phyloP scores from a whole-genome alignment of 2,888 invertebrate species.

The Timema podura region DNA sequence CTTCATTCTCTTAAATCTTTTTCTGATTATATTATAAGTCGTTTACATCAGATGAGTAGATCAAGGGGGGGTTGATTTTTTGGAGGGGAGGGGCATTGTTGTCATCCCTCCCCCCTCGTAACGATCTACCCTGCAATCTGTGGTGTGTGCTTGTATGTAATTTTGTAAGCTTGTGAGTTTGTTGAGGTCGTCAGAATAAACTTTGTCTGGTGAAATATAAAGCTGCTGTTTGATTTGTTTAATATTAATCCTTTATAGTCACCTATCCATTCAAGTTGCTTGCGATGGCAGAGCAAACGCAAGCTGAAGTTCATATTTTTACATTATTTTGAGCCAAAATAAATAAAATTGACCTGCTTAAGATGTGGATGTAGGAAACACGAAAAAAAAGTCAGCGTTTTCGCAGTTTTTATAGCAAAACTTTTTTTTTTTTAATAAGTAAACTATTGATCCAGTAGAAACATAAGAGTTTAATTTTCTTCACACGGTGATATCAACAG shows the following conservation, averaged over 20 bases:
- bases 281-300: too few relatives aligned
- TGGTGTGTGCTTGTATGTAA: conserved; percentile 44
- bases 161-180: conserved; percentile 69
- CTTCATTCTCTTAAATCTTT: conserved; percentile 25
- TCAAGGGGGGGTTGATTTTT: background rate
- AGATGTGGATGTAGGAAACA: too few relatives aligned
- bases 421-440: too few relatives aligned
- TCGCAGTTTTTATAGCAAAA: too few relatives aligned
- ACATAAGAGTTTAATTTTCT: too few relatives aligned
- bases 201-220: conserved; percentile 53
- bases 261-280: too few relatives aligned
- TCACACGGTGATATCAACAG: too few relatives aligned
- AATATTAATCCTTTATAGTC: background rate
- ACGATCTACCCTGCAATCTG: conserved; percentile 18
- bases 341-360: too few relatives aligned
- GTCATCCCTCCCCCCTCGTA: conserved; percentile 10
- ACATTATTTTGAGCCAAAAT: too few relatives aligned
- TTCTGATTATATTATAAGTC: conserved; percentile 28
- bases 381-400: too few relatives aligned
- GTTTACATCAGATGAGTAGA: conserved; percentile 23
- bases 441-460: too few relatives aligned
- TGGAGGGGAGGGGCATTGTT: conserved; percentile 5
- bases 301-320: too few relatives aligned
- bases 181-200: conserved; percentile 73
- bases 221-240: conserved; percentile 25